These are phyloP conservation scores for Armadillidium nasatum DNA, from an alignment of 1,140 invertebrate species.

Conservation along the genomic window DNA sequence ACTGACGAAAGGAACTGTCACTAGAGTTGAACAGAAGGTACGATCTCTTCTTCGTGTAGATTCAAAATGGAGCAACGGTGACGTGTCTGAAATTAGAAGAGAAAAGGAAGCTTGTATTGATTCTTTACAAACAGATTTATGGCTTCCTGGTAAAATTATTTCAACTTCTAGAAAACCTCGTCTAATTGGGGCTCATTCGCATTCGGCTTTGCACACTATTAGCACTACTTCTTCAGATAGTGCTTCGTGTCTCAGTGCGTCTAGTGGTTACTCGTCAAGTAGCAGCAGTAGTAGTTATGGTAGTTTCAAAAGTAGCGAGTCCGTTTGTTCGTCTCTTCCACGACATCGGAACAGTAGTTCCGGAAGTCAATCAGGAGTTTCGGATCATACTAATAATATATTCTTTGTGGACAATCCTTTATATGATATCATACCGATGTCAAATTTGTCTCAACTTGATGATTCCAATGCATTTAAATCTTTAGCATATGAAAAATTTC, in stretches of 20 bases:
- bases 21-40: neutral
- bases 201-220: neutral
- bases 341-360: neutral
- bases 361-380: neutral
- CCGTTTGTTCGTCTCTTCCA: neutral
- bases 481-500: no score
- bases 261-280: slow-evolving; percentile 1
- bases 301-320: neutral
- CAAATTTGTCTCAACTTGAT: no score
- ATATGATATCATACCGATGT: neutral
- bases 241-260: neutral
- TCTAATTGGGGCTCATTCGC: neutral
- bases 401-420: neutral
- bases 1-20: neutral
- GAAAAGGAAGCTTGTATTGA: no score
- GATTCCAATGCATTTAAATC: no score
- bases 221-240: neutral
- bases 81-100: neutral
- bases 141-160: neutral
- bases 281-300: neutral
- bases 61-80: neutral
- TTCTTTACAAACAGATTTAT: neutral
- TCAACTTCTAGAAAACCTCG: neutral
- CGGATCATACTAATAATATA: neutral
- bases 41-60: neutral